Evolutionary conservation across 1,140 invertebrate species (phyloP), one percentile per base, ranked within the genome.

Genomic region (Lepidostoma basale): DNA sequence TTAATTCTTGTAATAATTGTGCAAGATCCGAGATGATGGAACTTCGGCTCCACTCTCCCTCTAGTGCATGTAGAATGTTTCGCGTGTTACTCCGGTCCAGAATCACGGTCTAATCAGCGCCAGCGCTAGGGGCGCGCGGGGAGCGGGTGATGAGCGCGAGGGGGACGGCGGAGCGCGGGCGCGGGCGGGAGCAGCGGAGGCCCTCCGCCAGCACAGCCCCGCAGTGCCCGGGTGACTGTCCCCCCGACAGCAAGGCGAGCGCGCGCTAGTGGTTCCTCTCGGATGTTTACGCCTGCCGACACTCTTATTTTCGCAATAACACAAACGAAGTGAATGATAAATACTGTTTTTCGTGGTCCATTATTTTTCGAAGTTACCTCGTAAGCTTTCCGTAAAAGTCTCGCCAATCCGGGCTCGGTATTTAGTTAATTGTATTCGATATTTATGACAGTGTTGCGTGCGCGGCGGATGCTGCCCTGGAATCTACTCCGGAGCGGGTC

Each of bases 181-280:
- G 68, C 74, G 76, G 72, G 76, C 26, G 79, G 75, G 77, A 76
- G 70, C 74, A 69, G 76, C 68, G 77, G 78, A 39, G 52, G 14
- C 75, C 81, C 83, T 80, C 74, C 74, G 72, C 72, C 65, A 74
- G n/a, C n/a, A n/a, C n/a, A n/a, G n/a, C n/a, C 76, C 76, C 59
- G 40, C 66, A 62, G 59, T 62, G 66, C 63, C 52, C 69, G 69
- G 52, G 59, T 66, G 63, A 66, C 63, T 58, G 63, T 60, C 62
- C 68, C 62, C 62, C 33, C 30, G 68, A 54, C 25, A 42, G 40
- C 62, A 14, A 36, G 42, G 30, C 39, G 40, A 23, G 56, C 58
- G 54, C 54, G 54, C 23, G 26, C 16, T 20, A 18, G 54, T 16
- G 49, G 25, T 10, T 26, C 18, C 20, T 14, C 56, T 20, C 14